These are phyloP conservation scores for Ephydatia muelleri DNA, from an alignment of 37 sponge, comb jelly and placozoan species.

Conservation along the genomic window DNA sequence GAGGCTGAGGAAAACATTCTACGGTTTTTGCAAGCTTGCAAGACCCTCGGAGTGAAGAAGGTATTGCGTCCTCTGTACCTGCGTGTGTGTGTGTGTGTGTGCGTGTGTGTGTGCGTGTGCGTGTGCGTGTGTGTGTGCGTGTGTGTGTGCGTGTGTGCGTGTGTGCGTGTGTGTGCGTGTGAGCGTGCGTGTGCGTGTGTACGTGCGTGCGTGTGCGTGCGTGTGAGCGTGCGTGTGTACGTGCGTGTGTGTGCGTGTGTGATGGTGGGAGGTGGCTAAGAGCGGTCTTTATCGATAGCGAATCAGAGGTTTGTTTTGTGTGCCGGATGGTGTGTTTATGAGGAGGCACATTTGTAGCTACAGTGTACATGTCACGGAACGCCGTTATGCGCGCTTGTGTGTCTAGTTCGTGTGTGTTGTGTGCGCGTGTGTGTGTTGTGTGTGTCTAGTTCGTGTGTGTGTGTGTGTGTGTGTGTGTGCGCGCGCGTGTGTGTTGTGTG, in stretches of 20 bases:
- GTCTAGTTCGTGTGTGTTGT: too few species aligned
- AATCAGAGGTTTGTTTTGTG: slow-evolving; percentile 83
- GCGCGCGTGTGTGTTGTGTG: too few species aligned
- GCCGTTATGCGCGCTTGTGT: slow-evolving; percentile 73
- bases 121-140: neutral
- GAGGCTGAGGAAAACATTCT: slow-evolving; percentile 68
- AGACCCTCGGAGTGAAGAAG: slow-evolving; percentile 57
- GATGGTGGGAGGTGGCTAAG: slow-evolving; percentile 63
- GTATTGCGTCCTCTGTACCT: slow-evolving; percentile 8
- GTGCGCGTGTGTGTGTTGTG: too few species aligned
- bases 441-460: too few species aligned
- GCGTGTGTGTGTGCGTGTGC: neutral
- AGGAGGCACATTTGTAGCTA: slow-evolving; percentile 68
- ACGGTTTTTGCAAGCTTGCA: slow-evolving; percentile 73
- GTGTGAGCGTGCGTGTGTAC: neutral
- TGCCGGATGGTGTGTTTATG: slow-evolving; percentile 79
- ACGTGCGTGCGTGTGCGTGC: neutral
- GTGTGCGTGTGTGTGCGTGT: neutral
- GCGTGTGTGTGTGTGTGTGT: slow-evolving; percentile 8
- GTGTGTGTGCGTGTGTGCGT: neutral
- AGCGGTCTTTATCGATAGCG: slow-evolving; percentile 81
- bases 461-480: slow-evolving; percentile 54
- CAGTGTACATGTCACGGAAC: slow-evolving; percentile 84
- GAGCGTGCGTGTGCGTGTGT: neutral
- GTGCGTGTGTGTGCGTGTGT: neutral